Conservation (phyloP, 2,797 vertebrate genomes). For the Urosaurus nigricauda region DNA sequence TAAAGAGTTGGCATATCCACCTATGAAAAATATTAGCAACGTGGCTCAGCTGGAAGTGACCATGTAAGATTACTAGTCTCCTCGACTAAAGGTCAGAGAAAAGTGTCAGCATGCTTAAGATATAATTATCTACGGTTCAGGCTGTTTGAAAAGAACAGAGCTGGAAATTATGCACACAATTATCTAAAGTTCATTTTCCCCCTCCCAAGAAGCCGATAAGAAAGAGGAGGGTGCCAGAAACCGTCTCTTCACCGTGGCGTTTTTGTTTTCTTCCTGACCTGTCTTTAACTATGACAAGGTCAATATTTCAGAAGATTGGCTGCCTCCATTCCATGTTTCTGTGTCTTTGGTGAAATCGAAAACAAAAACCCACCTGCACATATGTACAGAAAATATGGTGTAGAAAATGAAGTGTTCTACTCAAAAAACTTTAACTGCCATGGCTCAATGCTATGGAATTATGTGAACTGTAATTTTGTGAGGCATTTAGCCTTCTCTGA, state of each 20-base stretch:
- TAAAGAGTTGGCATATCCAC: conserved; percentile 50
- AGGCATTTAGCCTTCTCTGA: too few species aligned
- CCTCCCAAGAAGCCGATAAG: conserved; percentile 44
- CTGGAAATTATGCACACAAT: conserved; percentile 70
- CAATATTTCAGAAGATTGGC: neutral
- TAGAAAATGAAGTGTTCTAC: too few species aligned
- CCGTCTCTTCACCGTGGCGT: conserved; percentile 52
- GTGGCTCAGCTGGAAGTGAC: conserved; percentile 49
- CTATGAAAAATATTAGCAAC: neutral
- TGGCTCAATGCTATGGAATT: too few species aligned
- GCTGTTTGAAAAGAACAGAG: conserved; percentile 69
- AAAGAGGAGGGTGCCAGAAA: neutral
- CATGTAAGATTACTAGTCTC: conserved; percentile 62
- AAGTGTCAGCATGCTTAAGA: conserved; percentile 75
- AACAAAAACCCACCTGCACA: neutral
- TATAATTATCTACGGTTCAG: conserved; percentile 78
- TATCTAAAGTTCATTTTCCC: conserved; percentile 76
- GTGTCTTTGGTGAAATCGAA: neutral
- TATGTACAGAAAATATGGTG: too few species aligned
- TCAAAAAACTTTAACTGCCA: too few species aligned
- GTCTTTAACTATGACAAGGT: neutral
- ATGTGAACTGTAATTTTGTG: too few species aligned
- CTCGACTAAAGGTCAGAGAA: conserved; percentile 73
- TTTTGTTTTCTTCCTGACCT: conserved; percentile 26
- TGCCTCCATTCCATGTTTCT: neutral